Conservation (phyloP, 2,113 vertebrate species). For the Meriones unguiculatus region DNA sequence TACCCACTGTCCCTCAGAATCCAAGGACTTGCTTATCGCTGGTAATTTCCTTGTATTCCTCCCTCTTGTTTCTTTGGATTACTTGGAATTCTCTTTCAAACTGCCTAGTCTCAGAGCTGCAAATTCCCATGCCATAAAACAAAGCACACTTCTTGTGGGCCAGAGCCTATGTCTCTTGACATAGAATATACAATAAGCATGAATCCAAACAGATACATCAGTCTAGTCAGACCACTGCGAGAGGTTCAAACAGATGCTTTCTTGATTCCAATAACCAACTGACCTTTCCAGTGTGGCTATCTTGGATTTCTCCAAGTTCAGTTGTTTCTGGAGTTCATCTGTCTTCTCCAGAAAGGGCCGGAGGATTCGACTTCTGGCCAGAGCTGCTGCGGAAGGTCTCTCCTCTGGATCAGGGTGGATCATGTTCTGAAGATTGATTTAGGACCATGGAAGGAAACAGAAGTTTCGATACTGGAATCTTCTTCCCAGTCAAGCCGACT, state of each 20-base stretch:
- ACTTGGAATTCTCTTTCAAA: background rate
- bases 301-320: constrained; percentile 94
- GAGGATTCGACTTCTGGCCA: constrained; percentile 91
- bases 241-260: background rate
- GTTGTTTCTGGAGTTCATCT: constrained; percentile 92
- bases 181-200: background rate
- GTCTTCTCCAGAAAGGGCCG: constrained; percentile 88
- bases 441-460: background rate
- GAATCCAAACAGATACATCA: background rate
- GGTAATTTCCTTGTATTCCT: background rate
- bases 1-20: background rate
- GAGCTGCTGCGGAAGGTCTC: constrained; percentile 92
- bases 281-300: constrained; percentile 96
- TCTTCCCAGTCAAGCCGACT: background rate
- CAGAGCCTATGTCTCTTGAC: background rate
- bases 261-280: background rate
- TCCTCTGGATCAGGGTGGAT: constrained; percentile 90
- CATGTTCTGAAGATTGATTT: constrained; percentile 84
- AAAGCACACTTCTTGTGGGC: background rate
- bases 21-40: background rate
- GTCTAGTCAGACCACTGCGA: background rate
- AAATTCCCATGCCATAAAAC: background rate
- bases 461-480: background rate
- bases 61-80: background rate
- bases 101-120: background rate